phyloP scores from a whole-genome alignment of 2,113 vertebrate genomes.

The Clinocottus analis region DNA sequence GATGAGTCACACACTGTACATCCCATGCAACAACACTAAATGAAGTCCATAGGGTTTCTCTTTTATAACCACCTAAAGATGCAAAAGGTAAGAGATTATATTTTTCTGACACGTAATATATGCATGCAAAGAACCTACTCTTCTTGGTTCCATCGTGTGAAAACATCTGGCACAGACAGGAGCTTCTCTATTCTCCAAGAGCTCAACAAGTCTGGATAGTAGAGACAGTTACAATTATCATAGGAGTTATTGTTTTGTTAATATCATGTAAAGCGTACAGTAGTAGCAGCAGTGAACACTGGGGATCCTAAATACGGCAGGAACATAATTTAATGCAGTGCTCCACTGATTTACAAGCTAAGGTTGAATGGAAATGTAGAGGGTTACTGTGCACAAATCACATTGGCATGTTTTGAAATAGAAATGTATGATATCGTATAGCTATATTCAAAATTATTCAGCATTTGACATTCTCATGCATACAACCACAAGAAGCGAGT shows the following conservation, averaged over 20 bases:
- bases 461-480: constrained; percentile 99
- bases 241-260: constrained; percentile 89
- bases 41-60: constrained; percentile 88
- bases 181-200: constrained; percentile 82
- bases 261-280: constrained; percentile 90
- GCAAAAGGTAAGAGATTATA: constrained; percentile 90
- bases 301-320: constrained; percentile 89
- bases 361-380: constrained; percentile 83
- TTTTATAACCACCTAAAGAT: constrained; percentile 89
- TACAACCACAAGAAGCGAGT: constrained; percentile 99
- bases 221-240: constrained; percentile 91
- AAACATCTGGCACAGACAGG: constrained; percentile 84
- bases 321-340: constrained; percentile 89
- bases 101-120: constrained; percentile 93
- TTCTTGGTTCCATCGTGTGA: constrained; percentile 89
- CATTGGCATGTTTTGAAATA: constrained; percentile 84
- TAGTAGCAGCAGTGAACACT: constrained; percentile 90
- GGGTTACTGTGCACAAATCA: constrained; percentile 93
- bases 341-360: constrained; percentile 93
- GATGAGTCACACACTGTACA: constrained; percentile 83
- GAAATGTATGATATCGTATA: constrained; percentile 81
- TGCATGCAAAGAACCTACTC: constrained; percentile 97
- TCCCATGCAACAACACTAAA: constrained; percentile 84
- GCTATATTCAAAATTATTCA: constrained; percentile 93
- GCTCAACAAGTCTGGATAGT: constrained; percentile 87